Base-by-base conservation (phyloP, 2,888 invertebrate genomes). In the Ophioninae sp. region DNA sequence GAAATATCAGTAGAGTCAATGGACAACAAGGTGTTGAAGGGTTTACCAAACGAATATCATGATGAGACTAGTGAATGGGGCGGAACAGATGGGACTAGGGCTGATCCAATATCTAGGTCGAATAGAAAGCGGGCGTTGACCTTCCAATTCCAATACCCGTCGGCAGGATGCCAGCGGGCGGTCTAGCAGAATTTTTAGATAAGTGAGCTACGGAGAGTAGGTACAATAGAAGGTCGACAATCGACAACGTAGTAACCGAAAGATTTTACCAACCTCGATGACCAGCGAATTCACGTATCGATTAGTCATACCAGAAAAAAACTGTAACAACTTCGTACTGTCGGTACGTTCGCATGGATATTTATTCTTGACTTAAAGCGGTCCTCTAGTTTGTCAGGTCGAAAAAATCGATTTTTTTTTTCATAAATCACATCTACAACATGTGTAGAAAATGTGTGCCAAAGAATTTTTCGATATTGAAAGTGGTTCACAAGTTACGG, bases 81-180 rank as follows among this genome's bases (percentile, higher is more conserved):
- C 30, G 81, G 76, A 77, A 80, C 76, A 84, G 84, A 79, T 82
- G 79, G 84, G 61, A 73, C 76, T 61, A 63, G 59, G 59, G 41
- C 6, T 72, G 44, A 59, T 22, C 44, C 59, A 58, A 41, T 83
- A 83, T 78, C 68, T 83, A 72, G 84, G 75, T 83, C 85, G 86
- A 81, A 82, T 68, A 61, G 83, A 77, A 87, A 88, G 86, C 87
- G 90, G 87, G 88, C 90, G 87, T 90, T 90, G 89, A 89, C 89
- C 88, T 88, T 84, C 51, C 80, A 85, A 82, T 83, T 88, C 89
- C 90, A 88, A 86, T 90, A 88, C 86, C 86, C 87, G 86, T 87
- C 88, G 82, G 86, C 82, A 87, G 90, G 87, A 89, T 89, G 89
- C 88, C 87, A 83, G 22, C 72, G 74, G 6, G n/a, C 10, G 51